A percentile compares a stretch with the other conserved stretches of the same genome.
phyloP scores from a whole-genome alignment of 2,113 vertebrate species.

The Forbesichthys agassizii region DNA sequence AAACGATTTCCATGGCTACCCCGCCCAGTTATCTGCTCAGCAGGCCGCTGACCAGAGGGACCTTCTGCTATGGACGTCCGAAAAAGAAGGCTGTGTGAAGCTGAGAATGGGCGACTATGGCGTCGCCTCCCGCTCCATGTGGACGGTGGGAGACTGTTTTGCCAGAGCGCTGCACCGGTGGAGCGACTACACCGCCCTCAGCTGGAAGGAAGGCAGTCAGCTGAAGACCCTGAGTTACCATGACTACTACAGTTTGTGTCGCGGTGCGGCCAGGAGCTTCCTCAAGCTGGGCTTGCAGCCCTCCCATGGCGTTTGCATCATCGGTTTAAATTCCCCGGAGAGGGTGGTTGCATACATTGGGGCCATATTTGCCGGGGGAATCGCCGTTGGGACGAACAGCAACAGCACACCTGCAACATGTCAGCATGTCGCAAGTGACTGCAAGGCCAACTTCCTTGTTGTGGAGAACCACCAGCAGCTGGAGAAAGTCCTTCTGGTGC shows the following conservation, averaged over 20 bases:
- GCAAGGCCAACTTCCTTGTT: slow-evolving; percentile 83
- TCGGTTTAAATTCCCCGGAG: background rate
- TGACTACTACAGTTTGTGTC: background rate
- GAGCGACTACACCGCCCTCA: too few relatives aligned
- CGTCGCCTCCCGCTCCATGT: too few relatives aligned
- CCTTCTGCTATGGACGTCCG: too few relatives aligned
- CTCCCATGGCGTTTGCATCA: background rate
- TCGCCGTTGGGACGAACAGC: slow-evolving; percentile 91
- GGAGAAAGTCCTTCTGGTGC: slow-evolving; percentile 88
- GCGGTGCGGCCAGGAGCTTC: background rate
- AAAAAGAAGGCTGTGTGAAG: too few relatives aligned
- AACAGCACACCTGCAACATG: slow-evolving; percentile 91
- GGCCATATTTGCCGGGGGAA: slow-evolving; percentile 66
- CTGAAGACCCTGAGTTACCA: too few relatives aligned
- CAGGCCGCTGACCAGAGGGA: too few relatives aligned
- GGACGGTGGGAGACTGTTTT: too few relatives aligned
- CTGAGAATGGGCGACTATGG: too few relatives aligned
- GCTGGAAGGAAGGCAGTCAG: too few relatives aligned
- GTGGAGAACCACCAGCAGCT: slow-evolving; percentile 90
- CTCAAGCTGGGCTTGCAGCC: background rate
- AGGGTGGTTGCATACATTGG: background rate
- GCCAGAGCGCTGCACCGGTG: too few relatives aligned
- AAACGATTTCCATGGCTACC: too few relatives aligned
- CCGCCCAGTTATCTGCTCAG: too few relatives aligned
- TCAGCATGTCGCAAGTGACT: slow-evolving; percentile 83